Evolutionary conservation across 2,888 invertebrate species (phyloP).

Genomic region (Trypoxylon attenuatum): DNA sequence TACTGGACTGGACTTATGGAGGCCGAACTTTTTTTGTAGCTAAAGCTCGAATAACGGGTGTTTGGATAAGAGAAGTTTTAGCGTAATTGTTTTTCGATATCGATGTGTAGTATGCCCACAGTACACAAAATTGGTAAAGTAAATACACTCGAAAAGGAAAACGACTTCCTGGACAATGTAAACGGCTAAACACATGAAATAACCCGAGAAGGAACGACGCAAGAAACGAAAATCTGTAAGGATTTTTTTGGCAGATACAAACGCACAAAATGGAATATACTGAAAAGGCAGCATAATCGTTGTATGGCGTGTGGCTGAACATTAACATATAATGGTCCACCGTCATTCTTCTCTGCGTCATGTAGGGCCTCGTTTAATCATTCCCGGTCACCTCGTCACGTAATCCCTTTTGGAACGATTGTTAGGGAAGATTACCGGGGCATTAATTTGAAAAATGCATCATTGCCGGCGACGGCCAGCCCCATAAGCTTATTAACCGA

Average conservation of each 20-base stretch:
- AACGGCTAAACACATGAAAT: no score
- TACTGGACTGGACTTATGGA: no score
- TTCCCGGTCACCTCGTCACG: conserved; percentile 58
- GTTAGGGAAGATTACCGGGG: conserved; percentile 49
- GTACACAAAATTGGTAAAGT: no score
- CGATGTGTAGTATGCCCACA: no score
- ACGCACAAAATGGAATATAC: conserved; percentile 53
- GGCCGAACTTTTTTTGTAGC: no score
- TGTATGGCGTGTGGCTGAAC: conserved; percentile 68
- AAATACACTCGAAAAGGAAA: no score
- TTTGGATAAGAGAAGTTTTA: no score
- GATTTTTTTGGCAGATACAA: conserved; percentile 38
- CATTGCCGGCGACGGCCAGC: conserved; percentile 28
- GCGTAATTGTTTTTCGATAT: no score
- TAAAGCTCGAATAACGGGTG: no score
- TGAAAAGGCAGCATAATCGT: conserved; percentile 64
- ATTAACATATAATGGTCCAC: conserved; percentile 70
- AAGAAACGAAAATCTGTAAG: conserved; percentile 17
- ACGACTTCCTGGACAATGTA: no score
- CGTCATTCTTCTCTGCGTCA: conserved; percentile 62
- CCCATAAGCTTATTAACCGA: conserved; percentile 47
- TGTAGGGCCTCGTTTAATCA: conserved; percentile 62
- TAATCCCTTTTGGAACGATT: conserved; percentile 55
- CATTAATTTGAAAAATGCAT: conserved; percentile 60
- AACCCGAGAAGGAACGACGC: conserved; percentile 25